Base-by-base conservation (phyloP, 2,113 vertebrate species). In the Datnioides undecimradiatus region DNA sequence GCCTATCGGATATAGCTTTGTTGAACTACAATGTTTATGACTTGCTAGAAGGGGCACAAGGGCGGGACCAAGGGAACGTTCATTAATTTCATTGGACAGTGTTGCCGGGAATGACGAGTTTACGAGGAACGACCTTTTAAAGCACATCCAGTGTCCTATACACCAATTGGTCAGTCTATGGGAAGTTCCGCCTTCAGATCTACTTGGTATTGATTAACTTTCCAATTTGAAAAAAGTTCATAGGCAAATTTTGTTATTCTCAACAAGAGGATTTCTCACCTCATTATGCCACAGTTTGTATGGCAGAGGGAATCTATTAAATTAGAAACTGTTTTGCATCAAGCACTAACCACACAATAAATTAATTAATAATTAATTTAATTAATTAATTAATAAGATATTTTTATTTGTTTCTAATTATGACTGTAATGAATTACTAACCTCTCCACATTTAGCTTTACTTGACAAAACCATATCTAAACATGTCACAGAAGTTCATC, bases 61-160 rank as follows among this genome's bases (percentile, higher is more conserved):
- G 91, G 90, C 34, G 88, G 80, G 79, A 76, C 10, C 10, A 41
- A n/a, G 41, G 11, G 6, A 27, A 16, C 21, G 34, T 64, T 67
- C 69, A 60, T 76, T 49, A 80, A 73, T 90, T 48, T 57, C 1
- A 94, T 92, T 94, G 93, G 93, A 57, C 57, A 74, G 21, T 40
- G 29, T 75, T 71, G 34, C 83, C 58, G 72, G 67, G 57, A 84
- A 73, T 8, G 8, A 27, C 9, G 21, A 43, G 17, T 82, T 83
- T 54, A 69, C 25, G 3, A 49, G 36, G 8, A 49, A 60, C 57
- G 75, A 86, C 75, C 65, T 87, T 89, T 76, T 14, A 60, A 88
- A 88, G 73, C 43, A 74, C 79, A 85, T 89, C 86, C 84, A 73
- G 90, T 94, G 88, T 91, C 85, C 82, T 79, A 36, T 66, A 31